Evolutionary conservation across 2,888 invertebrate genomes (phyloP).

Genomic region (Linnaemya vulpina): DNA sequence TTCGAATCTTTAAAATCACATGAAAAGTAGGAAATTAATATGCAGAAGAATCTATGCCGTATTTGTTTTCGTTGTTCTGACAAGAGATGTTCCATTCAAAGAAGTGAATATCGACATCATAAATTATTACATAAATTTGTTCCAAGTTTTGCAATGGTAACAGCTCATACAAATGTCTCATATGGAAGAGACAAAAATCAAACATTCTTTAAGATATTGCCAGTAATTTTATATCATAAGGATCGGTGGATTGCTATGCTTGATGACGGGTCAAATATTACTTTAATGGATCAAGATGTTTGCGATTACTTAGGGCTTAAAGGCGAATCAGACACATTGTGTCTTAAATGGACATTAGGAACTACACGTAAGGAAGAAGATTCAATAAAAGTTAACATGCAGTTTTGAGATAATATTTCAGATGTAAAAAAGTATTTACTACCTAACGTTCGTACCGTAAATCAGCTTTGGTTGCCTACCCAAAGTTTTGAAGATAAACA

Average conservation of each 20-base stretch:
- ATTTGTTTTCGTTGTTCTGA: conserved; percentile 8
- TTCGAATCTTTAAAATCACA: neutral
- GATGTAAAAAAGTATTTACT: neutral
- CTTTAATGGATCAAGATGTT: conserved; percentile 20
- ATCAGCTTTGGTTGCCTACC: conserved; percentile 1
- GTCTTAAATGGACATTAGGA: neutral
- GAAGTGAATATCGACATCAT: conserved; percentile 2
- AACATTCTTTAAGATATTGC: neutral
- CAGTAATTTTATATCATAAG: neutral
- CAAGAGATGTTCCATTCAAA: neutral
- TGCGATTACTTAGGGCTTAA: conserved; percentile 15
- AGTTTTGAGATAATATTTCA: neutral
- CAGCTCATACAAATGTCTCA: neutral
- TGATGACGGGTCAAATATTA: conserved; percentile 10
- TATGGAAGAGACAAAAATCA: neutral
- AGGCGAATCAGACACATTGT: conserved; percentile 4
- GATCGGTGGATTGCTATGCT: conserved; percentile 14
- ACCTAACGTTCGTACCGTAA: conserved; percentile 8
- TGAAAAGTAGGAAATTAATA: neutral
- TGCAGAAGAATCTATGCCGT: neutral
- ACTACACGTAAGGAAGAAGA: conserved; percentile 12
- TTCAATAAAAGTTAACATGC: conserved; percentile 3
- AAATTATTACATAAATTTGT: conserved; percentile 8
- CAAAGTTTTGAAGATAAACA: conserved; percentile 3
- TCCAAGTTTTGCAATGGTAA: neutral